Conservation (phyloP, 2,797 vertebrate species). For the Xerus rutilus region DNA sequence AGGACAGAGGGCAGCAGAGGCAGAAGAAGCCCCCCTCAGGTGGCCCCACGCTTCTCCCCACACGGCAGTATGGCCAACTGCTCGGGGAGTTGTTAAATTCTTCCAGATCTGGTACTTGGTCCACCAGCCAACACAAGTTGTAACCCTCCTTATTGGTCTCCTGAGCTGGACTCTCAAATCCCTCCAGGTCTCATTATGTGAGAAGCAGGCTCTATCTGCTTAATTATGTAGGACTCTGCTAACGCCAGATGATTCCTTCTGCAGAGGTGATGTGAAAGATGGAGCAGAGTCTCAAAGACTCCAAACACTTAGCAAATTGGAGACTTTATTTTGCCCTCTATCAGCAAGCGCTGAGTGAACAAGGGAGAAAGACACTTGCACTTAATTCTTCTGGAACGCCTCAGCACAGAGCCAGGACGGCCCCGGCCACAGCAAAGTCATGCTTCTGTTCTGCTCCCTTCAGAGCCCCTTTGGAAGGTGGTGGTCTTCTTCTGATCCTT, state of each 20-base stretch:
- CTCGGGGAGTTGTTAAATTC: neutral
- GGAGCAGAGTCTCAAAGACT: neutral
- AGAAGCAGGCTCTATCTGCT: constrained; percentile 3
- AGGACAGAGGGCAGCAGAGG: neutral
- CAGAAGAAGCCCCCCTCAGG: neutral
- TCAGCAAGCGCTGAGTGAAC: neutral
- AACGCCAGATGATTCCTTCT: neutral
- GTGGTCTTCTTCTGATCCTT: constrained; percentile 5
- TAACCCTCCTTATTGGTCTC: neutral
- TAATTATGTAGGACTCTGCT: constrained; percentile 36
- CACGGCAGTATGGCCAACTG: neutral
- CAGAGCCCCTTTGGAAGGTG: neutral
- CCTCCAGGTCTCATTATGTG: constrained; percentile 5
- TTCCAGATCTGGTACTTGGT: neutral
- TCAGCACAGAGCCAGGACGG: neutral
- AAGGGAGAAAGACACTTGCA: neutral
- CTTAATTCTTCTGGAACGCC: neutral
- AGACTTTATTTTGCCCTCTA: neutral
- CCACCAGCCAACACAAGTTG: neutral
- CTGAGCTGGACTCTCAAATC: neutral
- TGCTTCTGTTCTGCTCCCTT: neutral
- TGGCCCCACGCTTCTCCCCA: neutral
- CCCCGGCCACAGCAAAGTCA: neutral
- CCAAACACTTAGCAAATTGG: neutral
- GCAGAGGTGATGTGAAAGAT: neutral